Percentiles rank a stretch among this genome's conserved stretches.
phyloP scores from a whole-genome alignment of 2,797 vertebrate species.

The Chiloscyllium punctatum region DNA sequence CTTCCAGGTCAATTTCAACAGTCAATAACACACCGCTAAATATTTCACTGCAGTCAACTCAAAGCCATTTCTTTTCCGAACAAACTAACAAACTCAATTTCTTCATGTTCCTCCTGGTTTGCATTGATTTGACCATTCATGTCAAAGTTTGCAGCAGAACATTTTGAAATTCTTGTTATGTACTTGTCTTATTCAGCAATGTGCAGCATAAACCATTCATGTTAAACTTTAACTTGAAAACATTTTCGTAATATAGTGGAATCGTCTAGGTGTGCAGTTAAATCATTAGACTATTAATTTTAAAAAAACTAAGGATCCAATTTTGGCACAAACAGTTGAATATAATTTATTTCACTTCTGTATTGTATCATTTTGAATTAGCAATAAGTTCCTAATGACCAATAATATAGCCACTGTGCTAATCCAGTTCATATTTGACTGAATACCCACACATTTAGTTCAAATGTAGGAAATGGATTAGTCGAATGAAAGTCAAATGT shows the following conservation, averaged over 20 bases:
- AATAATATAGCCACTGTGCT: neutral
- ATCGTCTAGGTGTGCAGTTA: neutral
- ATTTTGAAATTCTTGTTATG: neutral
- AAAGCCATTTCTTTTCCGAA: neutral
- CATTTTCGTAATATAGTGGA: neutral
- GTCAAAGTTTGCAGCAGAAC: neutral
- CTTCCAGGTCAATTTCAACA: neutral
- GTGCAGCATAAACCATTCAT: neutral
- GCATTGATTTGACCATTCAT: neutral
- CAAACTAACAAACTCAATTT: neutral
- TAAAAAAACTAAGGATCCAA: neutral
- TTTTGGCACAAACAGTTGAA: neutral
- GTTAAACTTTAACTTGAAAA: neutral
- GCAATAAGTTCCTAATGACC: too few species aligned
- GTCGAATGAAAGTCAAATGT: neutral
- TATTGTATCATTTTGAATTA: neutral
- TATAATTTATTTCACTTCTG: neutral
- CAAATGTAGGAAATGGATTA: neutral
- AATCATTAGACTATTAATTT: neutral
- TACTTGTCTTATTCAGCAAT: neutral
- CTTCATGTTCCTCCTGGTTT: neutral
- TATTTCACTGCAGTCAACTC: neutral
- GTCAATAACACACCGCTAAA: neutral
- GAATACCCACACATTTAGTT: neutral
- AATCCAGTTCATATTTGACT: neutral